phyloP scores from a whole-genome alignment of 1,140 invertebrate genomes.

The Odontomachus brunneus region DNA sequence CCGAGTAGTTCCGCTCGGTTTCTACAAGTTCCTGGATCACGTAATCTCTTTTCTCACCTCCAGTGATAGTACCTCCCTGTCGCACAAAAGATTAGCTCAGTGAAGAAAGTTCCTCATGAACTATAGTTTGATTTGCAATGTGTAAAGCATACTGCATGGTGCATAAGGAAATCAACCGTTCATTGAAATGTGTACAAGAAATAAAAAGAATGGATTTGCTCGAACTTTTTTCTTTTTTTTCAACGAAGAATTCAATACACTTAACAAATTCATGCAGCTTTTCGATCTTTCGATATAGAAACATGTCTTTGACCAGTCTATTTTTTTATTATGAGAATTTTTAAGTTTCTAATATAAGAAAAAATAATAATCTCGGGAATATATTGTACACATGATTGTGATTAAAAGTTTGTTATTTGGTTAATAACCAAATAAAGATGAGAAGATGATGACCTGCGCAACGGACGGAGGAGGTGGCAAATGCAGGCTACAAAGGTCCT shows the following conservation, averaged over 20 bases:
- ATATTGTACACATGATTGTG: neutral
- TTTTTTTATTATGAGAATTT: neutral
- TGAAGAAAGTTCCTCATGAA: neutral
- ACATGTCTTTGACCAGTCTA: neutral
- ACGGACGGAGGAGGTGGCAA: constrained; percentile 83
- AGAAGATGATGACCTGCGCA: constrained; percentile 81
- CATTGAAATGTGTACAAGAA: constrained; percentile 9
- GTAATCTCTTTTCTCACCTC: constrained; percentile 96
- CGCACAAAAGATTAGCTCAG: constrained; percentile 7
- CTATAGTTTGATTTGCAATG: neutral
- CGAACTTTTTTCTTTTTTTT: neutral
- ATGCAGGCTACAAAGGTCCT: constrained; percentile 90
- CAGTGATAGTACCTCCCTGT: constrained; percentile 80
- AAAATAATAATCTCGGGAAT: neutral
- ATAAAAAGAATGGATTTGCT: neutral
- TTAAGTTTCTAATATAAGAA: neutral
- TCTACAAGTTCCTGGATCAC: constrained; percentile 98
- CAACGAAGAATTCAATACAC: constrained; percentile 19
- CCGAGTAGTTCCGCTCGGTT: constrained; percentile 98
- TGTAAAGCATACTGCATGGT: constrained; percentile 25
- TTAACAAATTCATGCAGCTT: constrained; percentile 40
- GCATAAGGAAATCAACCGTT: constrained; percentile 33
- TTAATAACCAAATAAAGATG: constrained; percentile 47
- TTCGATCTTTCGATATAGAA: neutral
- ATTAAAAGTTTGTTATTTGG: neutral